Base-by-base conservation (phyloP, 2,113 vertebrate genomes). In the Sylvilagus bachmani region DNA sequence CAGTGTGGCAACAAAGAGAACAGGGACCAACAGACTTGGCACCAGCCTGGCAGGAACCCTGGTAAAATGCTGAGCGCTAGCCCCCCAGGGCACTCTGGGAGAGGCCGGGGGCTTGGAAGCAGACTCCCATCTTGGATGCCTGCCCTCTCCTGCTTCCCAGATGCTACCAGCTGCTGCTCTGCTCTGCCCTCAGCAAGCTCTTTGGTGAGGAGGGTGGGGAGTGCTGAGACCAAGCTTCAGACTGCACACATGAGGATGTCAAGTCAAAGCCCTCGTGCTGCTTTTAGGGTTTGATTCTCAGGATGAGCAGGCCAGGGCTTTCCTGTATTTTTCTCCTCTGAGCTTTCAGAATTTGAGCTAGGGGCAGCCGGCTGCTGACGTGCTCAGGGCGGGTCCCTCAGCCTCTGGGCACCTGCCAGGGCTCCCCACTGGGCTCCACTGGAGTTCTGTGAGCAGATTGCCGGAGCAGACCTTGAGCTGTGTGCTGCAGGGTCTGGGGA, bases 231-330 rank as follows among this genome's bases (percentile, higher is more conserved):
- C 95, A 73, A 49, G 70, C 93, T 94, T 89, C 67, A 74, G 36
- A 12, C 84, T 33, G 44, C 82, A 89, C 83, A 80, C 92, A 79
- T 89, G 95, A 98, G 96, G 90, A 96, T 97, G 95, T 96, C 97
- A 96, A 73, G 79, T 97, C 96, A 85, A 94, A 96, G 96, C 92
- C 91, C 97, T 96, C 95, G 33, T 97, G 97, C 96, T 96, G 97
- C 97, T 97, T 96, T 96, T 97, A 96, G 96, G 96, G 92, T 96
- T 92, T 84, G 55, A 81, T 93, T 87, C 67, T 94, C 38, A 61
- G 67, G 49, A n/a, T 1, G 31, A 91, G 75, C 70, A 71, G 74
- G 95, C 51, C 49, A 61, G 83, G 64, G 27, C 53, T 91, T 77
- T 6, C 25, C 64, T 86, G 83, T 92, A 85, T 88, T 85, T 55